These are phyloP conservation scores for Tetramorium bicarinatum DNA, from an alignment of 2,888 invertebrate genomes.

Conservation along the genomic window DNA sequence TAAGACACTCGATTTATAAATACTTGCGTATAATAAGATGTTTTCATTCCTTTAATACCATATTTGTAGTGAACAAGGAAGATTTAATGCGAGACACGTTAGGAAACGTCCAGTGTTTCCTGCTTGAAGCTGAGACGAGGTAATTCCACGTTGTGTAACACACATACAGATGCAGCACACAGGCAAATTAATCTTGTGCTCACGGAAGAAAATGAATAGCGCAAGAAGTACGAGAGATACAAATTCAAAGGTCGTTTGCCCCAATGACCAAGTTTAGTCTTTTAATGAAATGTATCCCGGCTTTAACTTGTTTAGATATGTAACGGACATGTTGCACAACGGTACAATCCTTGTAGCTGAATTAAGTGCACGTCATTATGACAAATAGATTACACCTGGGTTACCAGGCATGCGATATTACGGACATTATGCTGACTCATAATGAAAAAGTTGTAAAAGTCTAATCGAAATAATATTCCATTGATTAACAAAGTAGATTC, in stretches of 20 bases:
- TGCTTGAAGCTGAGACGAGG: slow-evolving; percentile 4
- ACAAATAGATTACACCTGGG: slow-evolving; percentile 72
- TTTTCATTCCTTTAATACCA: background rate
- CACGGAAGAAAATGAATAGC: slow-evolving; percentile 8
- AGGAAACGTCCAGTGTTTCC: background rate
- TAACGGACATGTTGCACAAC: slow-evolving; percentile 69
- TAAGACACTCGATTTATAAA: background rate
- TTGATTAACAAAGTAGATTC: background rate
- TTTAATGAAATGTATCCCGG: slow-evolving; percentile 64
- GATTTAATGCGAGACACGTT: background rate
- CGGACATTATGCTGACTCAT: slow-evolving; percentile 19
- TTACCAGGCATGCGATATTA: slow-evolving; percentile 2
- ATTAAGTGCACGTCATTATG: slow-evolving; percentile 73
- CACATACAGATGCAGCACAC: background rate
- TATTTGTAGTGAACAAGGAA: background rate
- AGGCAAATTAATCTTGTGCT: slow-evolving; percentile 35
- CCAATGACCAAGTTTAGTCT: slow-evolving; percentile 67
- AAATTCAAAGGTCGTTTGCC: slow-evolving; percentile 56
- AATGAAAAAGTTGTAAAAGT: slow-evolving; percentile 25
- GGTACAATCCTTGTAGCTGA: slow-evolving; percentile 72
- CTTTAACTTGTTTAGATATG: slow-evolving; percentile 64
- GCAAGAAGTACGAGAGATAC: background rate
- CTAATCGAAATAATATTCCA: slow-evolving; percentile 19
- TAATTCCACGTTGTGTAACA: slow-evolving; percentile 26
- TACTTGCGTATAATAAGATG: background rate